These are phyloP conservation scores for Corythaixoides concolor DNA, from an alignment of 2,113 vertebrate species.

Conservation along the genomic window DNA sequence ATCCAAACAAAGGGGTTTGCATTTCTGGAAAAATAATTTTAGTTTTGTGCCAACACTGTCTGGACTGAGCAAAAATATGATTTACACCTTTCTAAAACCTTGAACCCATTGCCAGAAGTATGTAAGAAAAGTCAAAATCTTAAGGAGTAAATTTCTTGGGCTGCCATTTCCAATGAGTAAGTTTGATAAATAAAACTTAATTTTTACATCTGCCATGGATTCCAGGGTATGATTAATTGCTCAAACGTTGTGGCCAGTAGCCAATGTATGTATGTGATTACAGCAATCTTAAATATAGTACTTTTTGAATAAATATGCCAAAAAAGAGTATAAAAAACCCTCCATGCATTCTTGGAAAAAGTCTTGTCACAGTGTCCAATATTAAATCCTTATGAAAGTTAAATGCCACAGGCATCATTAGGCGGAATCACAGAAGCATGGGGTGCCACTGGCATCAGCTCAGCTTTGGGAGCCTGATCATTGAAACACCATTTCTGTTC, in stretches of 20 bases:
- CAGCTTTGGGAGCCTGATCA: background rate
- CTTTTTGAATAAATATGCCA: conserved; percentile 53
- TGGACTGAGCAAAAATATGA: conserved; percentile 50
- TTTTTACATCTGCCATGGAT: conserved; percentile 66
- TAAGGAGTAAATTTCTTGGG: conserved; percentile 15
- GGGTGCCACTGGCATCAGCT: background rate
- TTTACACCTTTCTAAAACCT: conserved; percentile 69
- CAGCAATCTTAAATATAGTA: conserved; percentile 48
- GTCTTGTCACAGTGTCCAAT: conserved; percentile 49
- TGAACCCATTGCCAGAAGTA: conserved; percentile 42
- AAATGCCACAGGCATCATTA: conserved; percentile 2
- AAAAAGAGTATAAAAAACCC: conserved; percentile 38
- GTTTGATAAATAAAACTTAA: conserved; percentile 61
- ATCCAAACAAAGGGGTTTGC: conserved; percentile 45
- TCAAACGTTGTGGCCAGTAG: conserved; percentile 32
- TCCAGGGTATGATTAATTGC: conserved; percentile 49
- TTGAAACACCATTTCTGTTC: background rate
- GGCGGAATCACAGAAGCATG: background rate
- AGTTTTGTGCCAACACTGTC: conserved; percentile 50
- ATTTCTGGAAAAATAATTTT: conserved; percentile 59
- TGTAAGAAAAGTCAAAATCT: conserved; percentile 34
- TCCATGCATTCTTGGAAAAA: conserved; percentile 23
- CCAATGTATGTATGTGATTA: conserved; percentile 60
- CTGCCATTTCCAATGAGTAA: conserved; percentile 56
- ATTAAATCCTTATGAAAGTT: conserved; percentile 58